These are phyloP conservation scores for Cyclopterus lumpus DNA, from an alignment of 2,797 vertebrate species.

Conservation along the genomic window DNA sequence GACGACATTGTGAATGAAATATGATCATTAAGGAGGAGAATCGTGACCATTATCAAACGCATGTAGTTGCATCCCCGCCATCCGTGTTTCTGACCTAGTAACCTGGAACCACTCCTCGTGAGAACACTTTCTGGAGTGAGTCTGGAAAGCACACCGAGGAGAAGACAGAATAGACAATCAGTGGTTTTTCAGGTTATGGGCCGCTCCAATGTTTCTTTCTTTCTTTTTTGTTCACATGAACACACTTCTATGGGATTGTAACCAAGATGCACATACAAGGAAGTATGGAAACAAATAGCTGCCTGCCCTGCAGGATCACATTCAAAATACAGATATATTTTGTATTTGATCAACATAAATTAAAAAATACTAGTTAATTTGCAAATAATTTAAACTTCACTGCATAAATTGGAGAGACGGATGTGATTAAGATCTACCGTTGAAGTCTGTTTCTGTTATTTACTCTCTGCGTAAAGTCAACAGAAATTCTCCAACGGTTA, in stretches of 20 bases:
- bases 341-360: neutral
- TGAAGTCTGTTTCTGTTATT: neutral
- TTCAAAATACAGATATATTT: neutral
- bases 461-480: neutral
- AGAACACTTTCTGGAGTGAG: neutral
- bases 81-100: slow-evolving; percentile 15
- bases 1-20: slow-evolving; percentile 34
- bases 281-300: neutral
- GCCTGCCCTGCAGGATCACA: neutral
- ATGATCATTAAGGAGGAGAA: slow-evolving; percentile 28
- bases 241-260: neutral
- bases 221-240: neutral
- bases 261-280: neutral
- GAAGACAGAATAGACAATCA: neutral
- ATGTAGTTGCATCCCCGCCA: slow-evolving; percentile 44
- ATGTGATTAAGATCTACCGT: neutral
- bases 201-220: neutral
- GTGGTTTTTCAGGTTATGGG: neutral
- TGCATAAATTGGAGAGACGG: neutral
- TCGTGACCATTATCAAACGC: slow-evolving; percentile 10
- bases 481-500: neutral
- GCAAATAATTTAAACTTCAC: neutral
- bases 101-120: neutral
- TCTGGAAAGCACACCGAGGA: neutral
- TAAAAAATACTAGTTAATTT: neutral